These are phyloP conservation scores for Cataglyphis altisquamis DNA, from an alignment of 2,888 invertebrate genomes.

Conservation along the genomic window DNA sequence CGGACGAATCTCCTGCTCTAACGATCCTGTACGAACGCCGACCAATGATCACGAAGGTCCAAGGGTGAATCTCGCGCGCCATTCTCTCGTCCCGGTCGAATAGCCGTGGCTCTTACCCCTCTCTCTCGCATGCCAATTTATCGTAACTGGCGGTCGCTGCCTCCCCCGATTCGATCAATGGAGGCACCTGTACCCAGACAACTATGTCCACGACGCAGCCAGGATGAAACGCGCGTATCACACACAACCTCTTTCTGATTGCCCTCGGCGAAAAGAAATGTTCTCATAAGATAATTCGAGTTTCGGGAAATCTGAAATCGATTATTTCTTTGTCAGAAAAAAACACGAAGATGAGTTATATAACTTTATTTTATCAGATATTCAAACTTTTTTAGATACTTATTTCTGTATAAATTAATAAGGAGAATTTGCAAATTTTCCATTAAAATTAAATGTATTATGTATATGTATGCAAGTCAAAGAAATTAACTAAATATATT, in stretches of 20 bases:
- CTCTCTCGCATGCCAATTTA: conserved; percentile 67
- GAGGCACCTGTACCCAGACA: conserved; percentile 72
- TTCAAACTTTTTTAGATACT: background rate
- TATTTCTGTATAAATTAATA: background rate
- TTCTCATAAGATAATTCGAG: background rate
- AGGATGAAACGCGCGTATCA: conserved; percentile 26
- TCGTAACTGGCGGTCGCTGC: conserved; percentile 69
- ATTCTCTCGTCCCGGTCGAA: conserved; percentile 77
- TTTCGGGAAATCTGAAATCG: background rate
- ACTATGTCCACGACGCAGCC: conserved; percentile 31
- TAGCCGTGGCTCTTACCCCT: conserved; percentile 73
- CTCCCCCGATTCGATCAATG: conserved; percentile 76
- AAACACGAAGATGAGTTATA: background rate
- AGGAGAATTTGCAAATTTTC: background rate
- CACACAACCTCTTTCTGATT: background rate
- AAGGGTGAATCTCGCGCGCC: conserved; percentile 75
- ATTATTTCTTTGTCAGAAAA: background rate
- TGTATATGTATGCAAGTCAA: background rate
- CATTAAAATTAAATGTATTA: background rate
- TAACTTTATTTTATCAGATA: background rate
- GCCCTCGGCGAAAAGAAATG: background rate
- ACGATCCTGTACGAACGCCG: conserved; percentile 63
- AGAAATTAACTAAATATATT: background rate
- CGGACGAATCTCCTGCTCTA: conserved; percentile 62
- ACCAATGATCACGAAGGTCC: conserved; percentile 77